Percentiles rank a stretch among this genome's conserved stretches.
phyloP scores from a whole-genome alignment of 2,888 invertebrate genomes.

The Steinernema scapterisci region DNA sequence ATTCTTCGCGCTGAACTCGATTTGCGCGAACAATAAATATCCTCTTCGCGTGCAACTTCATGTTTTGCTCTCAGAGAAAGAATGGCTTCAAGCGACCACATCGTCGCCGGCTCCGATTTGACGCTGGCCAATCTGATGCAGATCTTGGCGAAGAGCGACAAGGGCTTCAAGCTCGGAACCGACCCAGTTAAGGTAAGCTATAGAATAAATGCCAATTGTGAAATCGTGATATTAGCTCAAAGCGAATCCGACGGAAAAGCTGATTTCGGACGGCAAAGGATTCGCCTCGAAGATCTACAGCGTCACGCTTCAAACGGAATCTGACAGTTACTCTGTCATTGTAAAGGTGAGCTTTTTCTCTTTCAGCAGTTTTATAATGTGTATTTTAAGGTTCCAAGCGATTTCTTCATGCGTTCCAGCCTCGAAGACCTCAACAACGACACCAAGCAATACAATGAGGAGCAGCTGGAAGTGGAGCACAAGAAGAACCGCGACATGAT shows the following conservation, averaged over 20 bases:
- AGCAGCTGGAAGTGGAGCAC: slow-evolving; percentile 12
- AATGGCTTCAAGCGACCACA: slow-evolving; percentile 7
- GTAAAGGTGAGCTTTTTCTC: not conserved
- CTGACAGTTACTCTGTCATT: slow-evolving; percentile 5
- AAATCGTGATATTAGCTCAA: not conserved
- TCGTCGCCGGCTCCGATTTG: slow-evolving; percentile 17
- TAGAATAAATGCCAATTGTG: not conserved
- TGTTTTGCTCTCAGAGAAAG: not conserved
- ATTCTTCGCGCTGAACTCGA: not conserved
- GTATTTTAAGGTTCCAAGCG: slow-evolving; percentile 2
- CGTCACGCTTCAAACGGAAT: slow-evolving; percentile 2
- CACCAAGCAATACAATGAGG: slow-evolving; percentile 4
- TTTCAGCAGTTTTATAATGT: not conserved
- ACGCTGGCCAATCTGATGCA: slow-evolving; percentile 14
- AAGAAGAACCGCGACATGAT: slow-evolving; percentile 29
- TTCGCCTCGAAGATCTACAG: slow-evolving; percentile 30
- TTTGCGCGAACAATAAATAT: not conserved
- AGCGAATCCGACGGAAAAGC: slow-evolving; percentile 5
- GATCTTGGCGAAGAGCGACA: slow-evolving; percentile 18
- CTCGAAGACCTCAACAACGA: slow-evolving; percentile 21
- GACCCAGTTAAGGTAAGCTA: not conserved
- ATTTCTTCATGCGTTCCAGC: slow-evolving; percentile 25
- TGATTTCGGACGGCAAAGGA: slow-evolving; percentile 9
- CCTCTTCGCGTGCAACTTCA: not conserved
- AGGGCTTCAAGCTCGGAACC: slow-evolving; percentile 8